A percentile compares a stretch with the other conserved stretches of the same genome.
These are phyloP conservation scores for Chamaedrilus cognettii DNA, from an alignment of 2,888 invertebrate genomes.

Conservation along the genomic window DNA sequence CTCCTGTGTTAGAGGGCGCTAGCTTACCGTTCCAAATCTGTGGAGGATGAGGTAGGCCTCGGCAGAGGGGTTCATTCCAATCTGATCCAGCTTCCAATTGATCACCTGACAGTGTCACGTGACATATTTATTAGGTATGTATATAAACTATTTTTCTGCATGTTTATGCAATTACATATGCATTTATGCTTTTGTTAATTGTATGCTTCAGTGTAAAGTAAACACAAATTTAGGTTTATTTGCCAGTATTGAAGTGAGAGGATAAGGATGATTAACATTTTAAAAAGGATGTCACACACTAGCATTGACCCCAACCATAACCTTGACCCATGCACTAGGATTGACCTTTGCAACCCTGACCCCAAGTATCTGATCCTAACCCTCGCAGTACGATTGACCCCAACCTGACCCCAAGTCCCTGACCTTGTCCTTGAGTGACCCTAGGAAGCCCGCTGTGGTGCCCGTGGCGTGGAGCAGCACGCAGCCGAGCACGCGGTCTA, in stretches of 20 bases:
- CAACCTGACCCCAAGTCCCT: neutral
- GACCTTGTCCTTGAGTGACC: slow-evolving; percentile 81
- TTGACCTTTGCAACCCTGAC: too few species aligned
- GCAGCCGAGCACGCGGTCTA: slow-evolving; percentile 76
- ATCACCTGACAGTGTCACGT: slow-evolving; percentile 67
- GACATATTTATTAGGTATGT: neutral
- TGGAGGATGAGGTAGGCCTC: slow-evolving; percentile 87
- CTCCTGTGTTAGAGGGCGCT: too few species aligned
- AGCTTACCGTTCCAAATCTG: slow-evolving; percentile 88
- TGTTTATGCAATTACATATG: too few species aligned
- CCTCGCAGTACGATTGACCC: too few species aligned
- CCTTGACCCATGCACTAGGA: too few species aligned
- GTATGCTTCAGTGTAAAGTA: neutral
- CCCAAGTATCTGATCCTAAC: too few species aligned
- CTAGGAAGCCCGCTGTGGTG: slow-evolving; percentile 81
- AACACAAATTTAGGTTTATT: too few species aligned
- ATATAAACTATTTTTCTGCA: too few species aligned
- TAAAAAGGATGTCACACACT: too few species aligned
- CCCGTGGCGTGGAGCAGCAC: slow-evolving; percentile 86
- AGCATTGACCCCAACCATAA: too few species aligned
- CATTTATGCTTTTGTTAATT: neutral
- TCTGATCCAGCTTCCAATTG: slow-evolving; percentile 78
- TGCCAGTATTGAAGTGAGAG: too few species aligned
- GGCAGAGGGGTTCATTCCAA: slow-evolving; percentile 79
- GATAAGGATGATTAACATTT: too few species aligned